Base-by-base conservation (phyloP, 2,797 vertebrate species). In the Halcyon smyrnensis region DNA sequence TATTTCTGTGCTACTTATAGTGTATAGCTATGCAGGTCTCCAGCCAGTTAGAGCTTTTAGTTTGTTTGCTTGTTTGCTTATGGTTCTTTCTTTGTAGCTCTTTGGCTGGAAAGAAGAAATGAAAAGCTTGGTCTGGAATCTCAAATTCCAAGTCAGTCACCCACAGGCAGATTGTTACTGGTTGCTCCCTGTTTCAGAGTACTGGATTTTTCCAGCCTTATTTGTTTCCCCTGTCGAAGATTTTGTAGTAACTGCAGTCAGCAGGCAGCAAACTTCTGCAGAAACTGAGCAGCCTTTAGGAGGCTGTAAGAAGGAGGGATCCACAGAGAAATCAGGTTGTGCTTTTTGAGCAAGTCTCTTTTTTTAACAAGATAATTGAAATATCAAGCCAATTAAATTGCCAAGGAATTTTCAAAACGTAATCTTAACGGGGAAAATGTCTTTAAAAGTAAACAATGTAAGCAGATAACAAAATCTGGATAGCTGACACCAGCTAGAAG, bases 371-470 rank as follows among this genome's bases (percentile, higher is more conserved):
- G 59, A 70, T 50, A 76, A 76, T 69, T 82, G 69, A 91, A 93
- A 85, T 41, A 79, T 24, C 48, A 89, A 79, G 63, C 59, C 60
- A 80, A 74, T 92, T 90, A 85, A 95, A 96, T 92, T 50, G 68
- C 37, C 78, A 89, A 57, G 54, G 43, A 82, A 60, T 36, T 80
- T 80, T 93, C 62, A 65, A 94, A 95, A 46, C 56, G 45, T 3
- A 75, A 41, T 30, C 21, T 79, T 24, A 59, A 34, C 6, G 6
- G 60, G 74, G 68, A 64, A 95, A 92, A 93, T 4, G 20, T 28
- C 43, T 92, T 85, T 13, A 79, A 70, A 79, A 32, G 62, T 9
- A 37, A 76, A 60, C 15, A 6, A n/a, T 74, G 36, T 69, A 77
- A 92, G 59, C 37, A 73, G 90, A 87, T 76, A 87, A 46, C 34